A percentile compares a stretch with the other conserved stretches of the same genome.
These are phyloP conservation scores for Cuniculus paca DNA, from an alignment of 2,797 vertebrate species.

Conservation along the genomic window DNA sequence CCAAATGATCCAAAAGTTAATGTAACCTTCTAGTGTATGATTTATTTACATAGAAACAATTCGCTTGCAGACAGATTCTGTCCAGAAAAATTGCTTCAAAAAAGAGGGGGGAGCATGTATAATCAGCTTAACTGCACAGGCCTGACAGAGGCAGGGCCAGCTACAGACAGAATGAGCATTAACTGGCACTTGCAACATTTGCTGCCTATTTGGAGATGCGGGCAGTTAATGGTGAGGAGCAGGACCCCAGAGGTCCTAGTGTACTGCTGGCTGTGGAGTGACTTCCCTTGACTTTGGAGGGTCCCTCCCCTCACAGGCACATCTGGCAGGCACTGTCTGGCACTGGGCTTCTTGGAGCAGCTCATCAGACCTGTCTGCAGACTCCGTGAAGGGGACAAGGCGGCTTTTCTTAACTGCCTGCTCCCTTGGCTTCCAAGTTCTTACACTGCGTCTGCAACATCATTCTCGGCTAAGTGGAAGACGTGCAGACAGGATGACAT, in stretches of 20 bases:
- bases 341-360: not conserved
- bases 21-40: conserved; percentile 13
- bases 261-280: not conserved
- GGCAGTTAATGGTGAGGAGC: not conserved
- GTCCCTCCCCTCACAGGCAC: conserved; percentile 39
- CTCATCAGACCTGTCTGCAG: conserved; percentile 36
- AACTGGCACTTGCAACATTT: not conserved
- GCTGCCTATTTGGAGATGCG: not conserved
- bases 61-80: conserved; percentile 15
- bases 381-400: conserved; percentile 48
- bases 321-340: conserved; percentile 72
- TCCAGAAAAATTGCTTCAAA: conserved; percentile 38
- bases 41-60: conserved; percentile 1
- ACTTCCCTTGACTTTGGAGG: conserved; percentile 36
- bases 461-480: conserved; percentile 58
- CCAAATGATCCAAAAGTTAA: conserved; percentile 61
- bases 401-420: conserved; percentile 60
- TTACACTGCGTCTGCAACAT: not conserved
- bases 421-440: not conserved
- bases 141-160: not conserved
- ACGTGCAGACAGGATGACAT: conserved; percentile 69
- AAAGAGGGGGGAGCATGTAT: not conserved
- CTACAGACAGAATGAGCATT: not conserved
- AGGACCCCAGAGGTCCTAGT: not conserved
- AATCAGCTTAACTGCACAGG: not conserved